phyloP scores from a whole-genome alignment of 2,113 vertebrate genomes.

The Siniperca chuatsi region DNA sequence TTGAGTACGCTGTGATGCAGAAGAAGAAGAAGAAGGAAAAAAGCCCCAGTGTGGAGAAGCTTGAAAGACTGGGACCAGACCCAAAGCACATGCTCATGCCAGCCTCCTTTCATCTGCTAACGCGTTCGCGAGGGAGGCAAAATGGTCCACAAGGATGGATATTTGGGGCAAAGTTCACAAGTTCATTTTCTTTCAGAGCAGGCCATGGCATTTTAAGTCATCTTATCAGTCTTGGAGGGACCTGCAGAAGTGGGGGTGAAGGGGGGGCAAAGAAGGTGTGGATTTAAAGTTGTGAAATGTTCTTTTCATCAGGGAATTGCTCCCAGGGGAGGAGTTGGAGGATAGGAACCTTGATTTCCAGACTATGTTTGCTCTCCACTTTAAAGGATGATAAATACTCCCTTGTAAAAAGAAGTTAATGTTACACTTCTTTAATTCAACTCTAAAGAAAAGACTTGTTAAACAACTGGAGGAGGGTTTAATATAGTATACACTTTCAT shows the following conservation, averaged over 20 bases:
- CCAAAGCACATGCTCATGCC: conserved; percentile 46
- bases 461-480: conserved; percentile 27
- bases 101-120: conserved; percentile 55
- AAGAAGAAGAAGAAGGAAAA: conserved; percentile 11
- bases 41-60: neutral
- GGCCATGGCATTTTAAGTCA: conserved; percentile 48
- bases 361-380: conserved; percentile 25
- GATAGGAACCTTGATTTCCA: conserved; percentile 10
- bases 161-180: conserved; percentile 57
- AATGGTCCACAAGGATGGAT: neutral
- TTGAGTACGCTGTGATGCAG: neutral
- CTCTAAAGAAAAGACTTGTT: conserved; percentile 20
- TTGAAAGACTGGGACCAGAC: conserved; percentile 30
- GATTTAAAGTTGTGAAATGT: conserved; percentile 36
- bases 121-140: conserved; percentile 16
- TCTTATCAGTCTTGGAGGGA: conserved; percentile 50
- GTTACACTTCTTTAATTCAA: conserved; percentile 34
- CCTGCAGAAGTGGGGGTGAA: conserved; percentile 9
- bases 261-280: neutral
- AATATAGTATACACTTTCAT: conserved; percentile 33
- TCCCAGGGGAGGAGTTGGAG: conserved; percentile 8
- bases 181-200: conserved; percentile 61
- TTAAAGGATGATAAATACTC: conserved; percentile 36
- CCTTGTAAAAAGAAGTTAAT: conserved; percentile 1
- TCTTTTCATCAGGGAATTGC: conserved; percentile 4